phyloP scores from a whole-genome alignment of 2,888 invertebrate species.

The Pharmacophagus antenor region DNA sequence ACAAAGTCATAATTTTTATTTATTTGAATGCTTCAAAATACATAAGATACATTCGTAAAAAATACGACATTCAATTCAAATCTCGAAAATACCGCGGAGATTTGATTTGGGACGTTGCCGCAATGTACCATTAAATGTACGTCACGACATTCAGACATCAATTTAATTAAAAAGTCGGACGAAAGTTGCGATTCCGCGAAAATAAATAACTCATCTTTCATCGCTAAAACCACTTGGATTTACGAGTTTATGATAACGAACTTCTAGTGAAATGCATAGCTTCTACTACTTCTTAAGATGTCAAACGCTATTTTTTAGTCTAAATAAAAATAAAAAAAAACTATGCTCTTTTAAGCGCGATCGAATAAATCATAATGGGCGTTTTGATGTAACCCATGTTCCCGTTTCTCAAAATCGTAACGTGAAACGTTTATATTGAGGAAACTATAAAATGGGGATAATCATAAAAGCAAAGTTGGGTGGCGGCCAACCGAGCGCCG shows the following conservation, averaged over 20 bases:
- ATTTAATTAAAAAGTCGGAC: conserved; percentile 15
- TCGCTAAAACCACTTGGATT: conserved; percentile 23
- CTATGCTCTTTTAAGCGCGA: conserved; percentile 21
- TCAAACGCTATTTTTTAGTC: conserved; percentile 10
- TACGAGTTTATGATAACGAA: conserved; percentile 15
- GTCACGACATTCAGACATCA: conserved; percentile 20
- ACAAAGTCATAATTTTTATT: too few relatives aligned
- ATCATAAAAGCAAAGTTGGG: conserved; percentile 77
- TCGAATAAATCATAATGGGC: conserved; percentile 34
- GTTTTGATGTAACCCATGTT: conserved; percentile 36
- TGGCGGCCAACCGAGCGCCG: conserved; percentile 58
- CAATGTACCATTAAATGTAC: conserved; percentile 16
- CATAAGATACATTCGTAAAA: too few relatives aligned
- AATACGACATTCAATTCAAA: not conserved
- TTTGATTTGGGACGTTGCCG: conserved; percentile 8
- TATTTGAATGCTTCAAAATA: too few relatives aligned
- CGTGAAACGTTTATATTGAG: conserved; percentile 73
- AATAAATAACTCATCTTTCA: conserved; percentile 14
- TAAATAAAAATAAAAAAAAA: conserved; percentile 24
- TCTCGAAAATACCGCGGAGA: conserved; percentile 11
- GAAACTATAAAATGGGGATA: conserved; percentile 76
- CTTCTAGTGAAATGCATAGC: conserved; percentile 2
- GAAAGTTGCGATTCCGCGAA: conserved; percentile 15
- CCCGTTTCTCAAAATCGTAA: conserved; percentile 45
- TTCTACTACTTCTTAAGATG: conserved; percentile 10